A percentile compares a stretch with the other conserved stretches of the same genome.
These are phyloP conservation scores for Syritta pipiens DNA, from an alignment of 2,888 invertebrate genomes.

Conservation along the genomic window DNA sequence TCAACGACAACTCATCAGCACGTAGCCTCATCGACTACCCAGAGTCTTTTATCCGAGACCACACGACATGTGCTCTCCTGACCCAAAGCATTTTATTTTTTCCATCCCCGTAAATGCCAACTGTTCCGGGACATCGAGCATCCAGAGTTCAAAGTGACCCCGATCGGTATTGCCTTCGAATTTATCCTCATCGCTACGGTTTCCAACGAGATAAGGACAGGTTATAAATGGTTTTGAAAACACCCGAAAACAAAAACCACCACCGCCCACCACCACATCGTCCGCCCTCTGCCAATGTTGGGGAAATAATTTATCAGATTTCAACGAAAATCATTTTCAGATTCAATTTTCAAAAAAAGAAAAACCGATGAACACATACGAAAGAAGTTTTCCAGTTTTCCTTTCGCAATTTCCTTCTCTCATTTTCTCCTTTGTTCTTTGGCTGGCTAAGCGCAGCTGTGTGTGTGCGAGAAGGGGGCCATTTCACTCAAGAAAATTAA, in stretches of 20 bases:
- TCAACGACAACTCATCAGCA: no score
- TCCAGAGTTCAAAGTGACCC: no score
- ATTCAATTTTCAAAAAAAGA: constrained; percentile 54
- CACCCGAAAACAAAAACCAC: background rate
- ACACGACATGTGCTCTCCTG: no score
- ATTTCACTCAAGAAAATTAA: constrained; percentile 46
- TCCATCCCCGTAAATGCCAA: no score
- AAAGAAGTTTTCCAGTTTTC: constrained; percentile 5
- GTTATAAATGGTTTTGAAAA: background rate
- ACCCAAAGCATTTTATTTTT: no score
- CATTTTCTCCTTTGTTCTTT: background rate
- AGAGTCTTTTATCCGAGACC: no score
- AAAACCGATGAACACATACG: no score
- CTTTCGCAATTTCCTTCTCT: constrained; percentile 8
- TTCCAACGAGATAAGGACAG: background rate
- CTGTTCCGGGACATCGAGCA: no score
- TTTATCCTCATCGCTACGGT: background rate
- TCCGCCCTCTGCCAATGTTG: background rate
- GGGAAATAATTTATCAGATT: constrained; percentile 41
- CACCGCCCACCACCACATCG: background rate
- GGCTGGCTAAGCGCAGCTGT: constrained; percentile 15
- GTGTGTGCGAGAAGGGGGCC: background rate
- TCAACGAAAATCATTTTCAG: constrained; percentile 47
- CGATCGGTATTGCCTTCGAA: no score
- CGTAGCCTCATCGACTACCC: no score